Conservation (phyloP, 2,888 invertebrate genomes). For the Nematopogon swammerdamellus region DNA sequence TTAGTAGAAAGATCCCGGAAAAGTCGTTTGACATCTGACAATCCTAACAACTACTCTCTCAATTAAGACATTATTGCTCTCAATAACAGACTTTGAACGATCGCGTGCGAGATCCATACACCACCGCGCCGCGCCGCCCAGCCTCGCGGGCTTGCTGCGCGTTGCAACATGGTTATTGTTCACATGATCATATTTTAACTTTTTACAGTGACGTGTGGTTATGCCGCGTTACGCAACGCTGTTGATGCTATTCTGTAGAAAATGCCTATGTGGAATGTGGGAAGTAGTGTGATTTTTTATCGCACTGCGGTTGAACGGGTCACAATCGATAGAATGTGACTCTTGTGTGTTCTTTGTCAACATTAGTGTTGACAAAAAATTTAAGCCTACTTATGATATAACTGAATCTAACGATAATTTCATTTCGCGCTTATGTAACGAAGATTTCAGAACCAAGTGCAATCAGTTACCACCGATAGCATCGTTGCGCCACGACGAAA, state of each 20-base stretch:
- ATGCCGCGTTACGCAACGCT: background rate
- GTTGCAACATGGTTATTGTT: background rate
- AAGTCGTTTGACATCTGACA: no score
- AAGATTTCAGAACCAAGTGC: background rate
- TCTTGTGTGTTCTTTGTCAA: no score
- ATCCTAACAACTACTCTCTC: no score
- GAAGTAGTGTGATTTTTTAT: background rate
- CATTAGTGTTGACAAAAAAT: background rate
- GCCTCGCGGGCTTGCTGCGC: no score
- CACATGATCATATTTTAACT: background rate
- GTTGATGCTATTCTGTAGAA: background rate
- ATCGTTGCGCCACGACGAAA: background rate
- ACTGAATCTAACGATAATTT: background rate
- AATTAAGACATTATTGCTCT: no score
- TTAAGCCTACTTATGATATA: background rate
- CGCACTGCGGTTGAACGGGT: background rate
- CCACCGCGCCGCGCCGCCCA: no score
- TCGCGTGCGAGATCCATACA: no score
- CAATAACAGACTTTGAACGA: no score
- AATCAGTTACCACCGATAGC: background rate
- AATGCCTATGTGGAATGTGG: background rate
- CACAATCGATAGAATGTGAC: background rate
- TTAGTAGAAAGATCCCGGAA: no score
- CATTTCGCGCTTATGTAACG: background rate
- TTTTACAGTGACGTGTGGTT: background rate